Evolutionary conservation across 2,113 vertebrate species (phyloP).

Genomic region (Etheostoma cragini): DNA sequence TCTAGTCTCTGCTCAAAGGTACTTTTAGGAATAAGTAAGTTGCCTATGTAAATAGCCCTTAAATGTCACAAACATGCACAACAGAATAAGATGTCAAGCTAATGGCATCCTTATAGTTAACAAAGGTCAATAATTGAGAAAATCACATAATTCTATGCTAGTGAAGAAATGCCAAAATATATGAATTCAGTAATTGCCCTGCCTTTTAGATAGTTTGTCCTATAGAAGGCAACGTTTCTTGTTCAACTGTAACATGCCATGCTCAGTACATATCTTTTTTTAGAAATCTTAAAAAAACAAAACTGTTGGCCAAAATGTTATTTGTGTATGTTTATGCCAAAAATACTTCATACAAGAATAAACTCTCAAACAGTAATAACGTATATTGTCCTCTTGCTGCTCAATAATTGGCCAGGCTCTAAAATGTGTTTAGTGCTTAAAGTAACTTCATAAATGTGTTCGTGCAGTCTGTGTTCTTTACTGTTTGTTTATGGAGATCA

Average conservation of each 20-base stretch:
- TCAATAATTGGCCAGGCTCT: background rate
- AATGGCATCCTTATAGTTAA: background rate
- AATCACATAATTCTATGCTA: no score
- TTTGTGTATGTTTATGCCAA: background rate
- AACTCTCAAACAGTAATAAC: background rate
- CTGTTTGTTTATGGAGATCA: slow-evolving; percentile 20
- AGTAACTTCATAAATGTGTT: background rate
- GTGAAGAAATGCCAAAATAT: background rate
- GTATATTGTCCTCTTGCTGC: background rate
- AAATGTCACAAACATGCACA: background rate
- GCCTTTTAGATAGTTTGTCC: background rate
- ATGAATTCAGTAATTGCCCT: background rate
- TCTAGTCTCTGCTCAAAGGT: background rate
- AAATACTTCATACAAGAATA: background rate
- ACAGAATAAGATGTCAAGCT: background rate
- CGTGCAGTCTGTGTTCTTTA: background rate
- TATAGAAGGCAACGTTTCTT: background rate
- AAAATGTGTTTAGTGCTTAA: background rate
- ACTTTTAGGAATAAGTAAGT: background rate
- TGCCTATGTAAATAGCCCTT: background rate
- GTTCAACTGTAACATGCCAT: background rate
- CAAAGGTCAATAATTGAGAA: background rate
- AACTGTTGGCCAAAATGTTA: background rate
- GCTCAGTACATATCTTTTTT: background rate
- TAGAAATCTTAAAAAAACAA: background rate